These are phyloP conservation scores for Oreotrochilus melanogaster DNA, from an alignment of 2,113 vertebrate genomes.

Conservation along the genomic window DNA sequence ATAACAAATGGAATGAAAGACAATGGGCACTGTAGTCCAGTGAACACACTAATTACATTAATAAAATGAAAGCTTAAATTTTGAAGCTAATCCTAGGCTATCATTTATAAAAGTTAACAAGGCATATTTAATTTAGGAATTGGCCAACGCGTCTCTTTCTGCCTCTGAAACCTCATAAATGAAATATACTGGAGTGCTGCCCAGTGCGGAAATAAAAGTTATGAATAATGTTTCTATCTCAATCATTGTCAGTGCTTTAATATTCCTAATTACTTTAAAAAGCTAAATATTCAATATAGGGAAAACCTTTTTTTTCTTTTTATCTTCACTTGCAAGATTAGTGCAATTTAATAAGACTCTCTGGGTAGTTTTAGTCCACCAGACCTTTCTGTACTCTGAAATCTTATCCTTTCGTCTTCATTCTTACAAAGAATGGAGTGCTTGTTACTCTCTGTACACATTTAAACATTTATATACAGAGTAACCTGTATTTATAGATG, in stretches of 20 bases:
- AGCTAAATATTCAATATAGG: conserved; percentile 82
- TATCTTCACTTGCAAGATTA: conserved; percentile 78
- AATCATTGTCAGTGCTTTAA: conserved; percentile 93
- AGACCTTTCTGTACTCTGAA: conserved; percentile 17
- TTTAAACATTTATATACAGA: neutral
- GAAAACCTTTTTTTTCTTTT: conserved; percentile 76
- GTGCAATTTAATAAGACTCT: conserved; percentile 74
- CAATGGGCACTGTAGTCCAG: conserved; percentile 26
- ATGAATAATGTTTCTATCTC: conserved; percentile 98
- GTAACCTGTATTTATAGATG: too few relatives aligned
- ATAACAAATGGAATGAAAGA: neutral
- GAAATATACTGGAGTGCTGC: conserved; percentile 94
- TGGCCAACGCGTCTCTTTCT: conserved; percentile 91
- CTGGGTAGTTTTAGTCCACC: conserved; percentile 35
- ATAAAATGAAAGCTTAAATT: conserved; percentile 77
- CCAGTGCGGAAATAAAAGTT: conserved; percentile 94
- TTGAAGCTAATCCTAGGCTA: conserved; percentile 81
- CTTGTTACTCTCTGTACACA: neutral
- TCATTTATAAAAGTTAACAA: conserved; percentile 92
- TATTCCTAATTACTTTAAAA: conserved; percentile 92
- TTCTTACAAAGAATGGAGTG: neutral
- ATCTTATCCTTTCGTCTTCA: neutral
- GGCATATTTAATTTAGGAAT: conserved; percentile 98
- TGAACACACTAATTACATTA: conserved; percentile 73
- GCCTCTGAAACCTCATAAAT: conserved; percentile 95